Conservation (phyloP, 2,888 invertebrate species). For the Idaea biselata region DNA sequence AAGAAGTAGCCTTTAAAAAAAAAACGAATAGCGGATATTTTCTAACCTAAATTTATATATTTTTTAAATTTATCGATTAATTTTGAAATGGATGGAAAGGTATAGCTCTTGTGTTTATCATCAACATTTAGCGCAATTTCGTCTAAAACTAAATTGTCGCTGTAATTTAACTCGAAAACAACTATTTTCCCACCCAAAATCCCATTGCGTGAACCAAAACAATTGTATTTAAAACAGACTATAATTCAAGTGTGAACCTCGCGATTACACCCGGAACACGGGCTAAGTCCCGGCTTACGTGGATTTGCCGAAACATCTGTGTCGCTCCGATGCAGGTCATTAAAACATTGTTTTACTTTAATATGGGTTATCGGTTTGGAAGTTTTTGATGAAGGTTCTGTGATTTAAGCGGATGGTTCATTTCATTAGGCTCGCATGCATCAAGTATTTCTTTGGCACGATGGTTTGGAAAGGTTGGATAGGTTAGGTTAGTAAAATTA, state of each 20-base stretch:
- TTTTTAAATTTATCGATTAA: too few species aligned
- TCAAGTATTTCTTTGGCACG: neutral
- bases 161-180: conserved; percentile 20
- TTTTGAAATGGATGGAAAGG: too few species aligned
- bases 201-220: conserved; percentile 25
- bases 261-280: conserved; percentile 57
- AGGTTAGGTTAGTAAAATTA: neutral
- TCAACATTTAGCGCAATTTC: neutral
- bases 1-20: too few species aligned
- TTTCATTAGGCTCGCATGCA: neutral
- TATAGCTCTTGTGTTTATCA: too few species aligned
- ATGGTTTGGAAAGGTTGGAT: neutral
- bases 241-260: conserved; percentile 56
- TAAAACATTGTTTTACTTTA: conserved; percentile 38
- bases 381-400: neutral
- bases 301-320: conserved; percentile 64
- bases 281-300: conserved; percentile 68
- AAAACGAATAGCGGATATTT: too few species aligned
- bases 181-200: conserved; percentile 25
- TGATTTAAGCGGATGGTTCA: conserved; percentile 1
- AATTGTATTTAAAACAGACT: conserved; percentile 51
- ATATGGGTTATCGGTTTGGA: conserved; percentile 21
- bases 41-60: too few species aligned
- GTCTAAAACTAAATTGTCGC: neutral
- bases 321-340: conserved; percentile 47